Base-by-base conservation (phyloP, 2,888 invertebrate genomes). In the Phengaris arion region DNA sequence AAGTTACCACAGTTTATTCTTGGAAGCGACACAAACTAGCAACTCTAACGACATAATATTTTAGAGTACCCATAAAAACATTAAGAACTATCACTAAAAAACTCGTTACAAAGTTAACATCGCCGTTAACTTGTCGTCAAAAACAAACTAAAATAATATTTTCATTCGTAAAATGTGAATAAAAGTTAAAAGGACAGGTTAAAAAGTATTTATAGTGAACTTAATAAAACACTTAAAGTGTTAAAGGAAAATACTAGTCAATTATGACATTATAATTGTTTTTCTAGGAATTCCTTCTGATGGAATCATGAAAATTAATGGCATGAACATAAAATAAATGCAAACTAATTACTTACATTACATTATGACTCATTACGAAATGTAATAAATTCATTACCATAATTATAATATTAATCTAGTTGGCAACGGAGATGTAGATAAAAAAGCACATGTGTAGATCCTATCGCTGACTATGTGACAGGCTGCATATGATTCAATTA, bases 401-500 rank as follows among this genome's bases (percentile, higher is more conserved):
- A 70, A 70, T 51, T 70, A 70, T 51, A 15, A 70, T 88, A 86
- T 86, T 88, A 89, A 88, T 88, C 89, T 88, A 89, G 89, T 87
- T 88, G 91, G 91, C 89, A 90, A 85, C 87, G 82, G 88, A 87
- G 89, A 89, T 84, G 83, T 89, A 91, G 91, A 93, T 92, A 92
- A 92, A 93, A 93, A 93, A 87, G 87, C 92, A 92, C 92, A 93
- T 93, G 92, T 91, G 91, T 85, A 85, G 80, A 85, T 86, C 88
- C 86, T 87, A 85, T 86, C 89, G 92, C 92, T 93, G 92, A 93
- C 93, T 93, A 91, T 92, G 86, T 92, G 93, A 93, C 93, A 91
- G 86, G 91, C 91, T 89, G 93, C 93, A 93, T 93, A 93, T 93
- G 93, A 93, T 93, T 93, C 93, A 93, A 93, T 93, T 93, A 93